Percentiles rank a stretch among this genome's conserved stretches.
These are phyloP conservation scores for Nezara viridula DNA, from an alignment of 2,888 invertebrate species.

Conservation along the genomic window DNA sequence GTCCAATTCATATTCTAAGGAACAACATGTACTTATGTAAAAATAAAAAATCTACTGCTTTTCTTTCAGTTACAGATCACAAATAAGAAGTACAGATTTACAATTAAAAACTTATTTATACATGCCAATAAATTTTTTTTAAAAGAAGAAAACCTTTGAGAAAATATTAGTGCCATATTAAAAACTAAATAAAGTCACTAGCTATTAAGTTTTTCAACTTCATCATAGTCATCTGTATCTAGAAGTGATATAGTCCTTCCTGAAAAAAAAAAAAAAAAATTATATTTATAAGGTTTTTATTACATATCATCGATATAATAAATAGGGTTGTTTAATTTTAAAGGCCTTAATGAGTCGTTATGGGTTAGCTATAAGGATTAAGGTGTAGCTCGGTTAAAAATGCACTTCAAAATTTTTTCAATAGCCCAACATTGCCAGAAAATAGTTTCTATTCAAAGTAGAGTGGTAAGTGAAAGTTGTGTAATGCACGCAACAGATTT, in stretches of 20 bases:
- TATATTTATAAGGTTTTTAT: not conserved
- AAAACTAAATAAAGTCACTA: not conserved
- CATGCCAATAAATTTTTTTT: not conserved
- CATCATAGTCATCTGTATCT: conserved; percentile 92
- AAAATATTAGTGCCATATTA: not conserved
- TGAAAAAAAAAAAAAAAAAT: conserved; percentile 65
- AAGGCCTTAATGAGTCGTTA: too few species aligned
- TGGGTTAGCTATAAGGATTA: too few species aligned
- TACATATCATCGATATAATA: too few species aligned
- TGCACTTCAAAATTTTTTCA: too few species aligned
- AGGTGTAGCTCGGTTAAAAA: too few species aligned
- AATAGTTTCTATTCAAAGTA: too few species aligned
- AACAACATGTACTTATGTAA: not conserved
- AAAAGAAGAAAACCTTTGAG: not conserved
- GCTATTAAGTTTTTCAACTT: conserved; percentile 84
- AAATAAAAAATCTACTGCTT: conserved; percentile 11
- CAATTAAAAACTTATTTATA: not conserved
- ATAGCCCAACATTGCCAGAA: too few species aligned
- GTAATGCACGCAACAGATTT: too few species aligned
- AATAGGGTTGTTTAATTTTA: too few species aligned
- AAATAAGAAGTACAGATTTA: not conserved
- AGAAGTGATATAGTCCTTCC: conserved; percentile 82
- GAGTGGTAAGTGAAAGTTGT: too few species aligned
- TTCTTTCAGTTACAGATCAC: not conserved
- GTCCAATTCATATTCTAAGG: not conserved